Conservation (phyloP, 2,888 invertebrate genomes). For the Hypsopygia costalis region DNA sequence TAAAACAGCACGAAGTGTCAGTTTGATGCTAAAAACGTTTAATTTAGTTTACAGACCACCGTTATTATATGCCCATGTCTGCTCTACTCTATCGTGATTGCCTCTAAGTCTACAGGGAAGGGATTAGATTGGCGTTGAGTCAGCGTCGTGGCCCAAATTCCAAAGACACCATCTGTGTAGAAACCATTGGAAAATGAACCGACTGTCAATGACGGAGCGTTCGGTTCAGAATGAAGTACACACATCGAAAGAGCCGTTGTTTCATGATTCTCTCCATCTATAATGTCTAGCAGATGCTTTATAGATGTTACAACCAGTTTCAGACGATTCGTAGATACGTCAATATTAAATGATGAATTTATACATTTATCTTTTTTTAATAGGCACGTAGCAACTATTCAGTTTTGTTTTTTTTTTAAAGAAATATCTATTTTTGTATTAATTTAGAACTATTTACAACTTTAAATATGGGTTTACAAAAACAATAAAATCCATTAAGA, state of each 20-base stretch:
- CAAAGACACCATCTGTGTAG: slow-evolving; percentile 60
- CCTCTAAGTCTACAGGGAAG: slow-evolving; percentile 53
- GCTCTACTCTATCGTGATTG: slow-evolving; percentile 38
- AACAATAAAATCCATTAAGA: no score
- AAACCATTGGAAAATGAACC: slow-evolving; percentile 41
- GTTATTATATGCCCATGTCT: slow-evolving; percentile 27
- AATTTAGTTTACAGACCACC: not conserved
- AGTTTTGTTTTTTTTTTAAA: no score
- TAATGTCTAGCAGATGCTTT: slow-evolving; percentile 62
- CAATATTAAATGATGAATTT: not conserved
- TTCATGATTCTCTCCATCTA: slow-evolving; percentile 47
- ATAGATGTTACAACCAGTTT: slow-evolving; percentile 36
- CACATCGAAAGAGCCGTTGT: slow-evolving; percentile 51
- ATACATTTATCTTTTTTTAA: no score
- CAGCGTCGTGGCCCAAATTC: slow-evolving; percentile 76
- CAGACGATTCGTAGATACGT: slow-evolving; percentile 11
- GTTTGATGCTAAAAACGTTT: no score
- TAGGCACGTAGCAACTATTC: no score
- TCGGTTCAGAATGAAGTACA: slow-evolving; percentile 29
- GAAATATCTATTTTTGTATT: no score
- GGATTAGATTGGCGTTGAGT: slow-evolving; percentile 73
- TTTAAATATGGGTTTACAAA: no score
- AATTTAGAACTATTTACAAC: no score
- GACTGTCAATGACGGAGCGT: slow-evolving; percentile 26
- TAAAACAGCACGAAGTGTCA: not conserved